phyloP scores from a whole-genome alignment of 2,888 invertebrate genomes.

The Laspeyria flexula region DNA sequence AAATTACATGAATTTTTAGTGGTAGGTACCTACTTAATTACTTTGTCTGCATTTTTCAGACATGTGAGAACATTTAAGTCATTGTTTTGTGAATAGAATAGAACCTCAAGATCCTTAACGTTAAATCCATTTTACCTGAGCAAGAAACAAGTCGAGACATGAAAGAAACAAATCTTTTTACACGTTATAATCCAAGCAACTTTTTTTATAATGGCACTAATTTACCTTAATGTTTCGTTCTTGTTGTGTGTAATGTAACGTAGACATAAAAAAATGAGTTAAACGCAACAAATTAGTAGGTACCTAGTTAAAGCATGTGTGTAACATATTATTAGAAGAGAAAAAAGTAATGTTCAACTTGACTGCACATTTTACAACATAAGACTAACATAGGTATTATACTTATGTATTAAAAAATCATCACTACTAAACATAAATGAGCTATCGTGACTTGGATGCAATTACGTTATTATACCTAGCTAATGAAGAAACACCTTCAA shows the following conservation, averaged over 20 bases:
- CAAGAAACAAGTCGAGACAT: slow-evolving; percentile 54
- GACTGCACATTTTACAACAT: slow-evolving; percentile 14
- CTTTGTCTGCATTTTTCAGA: not conserved
- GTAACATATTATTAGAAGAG: not conserved
- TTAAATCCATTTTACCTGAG: slow-evolving; percentile 56
- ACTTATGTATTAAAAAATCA: too few relatives aligned
- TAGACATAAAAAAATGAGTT: not conserved
- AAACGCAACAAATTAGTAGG: too few relatives aligned
- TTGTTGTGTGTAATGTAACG: slow-evolving; percentile 11
- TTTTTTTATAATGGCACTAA: slow-evolving; percentile 5
- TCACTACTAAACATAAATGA: too few relatives aligned
- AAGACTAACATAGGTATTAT: too few relatives aligned
- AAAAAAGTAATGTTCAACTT: not conserved
- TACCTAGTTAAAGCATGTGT: too few relatives aligned
- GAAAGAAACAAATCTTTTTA: slow-evolving; percentile 18
- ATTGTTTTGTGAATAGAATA: slow-evolving; percentile 35
- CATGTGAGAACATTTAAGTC: slow-evolving; percentile 7
- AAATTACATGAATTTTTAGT: not conserved
- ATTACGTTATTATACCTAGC: too few relatives aligned
- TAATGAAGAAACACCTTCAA: too few relatives aligned
- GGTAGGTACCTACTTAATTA: not conserved
- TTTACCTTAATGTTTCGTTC: slow-evolving; percentile 18
- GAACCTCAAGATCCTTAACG: slow-evolving; percentile 35
- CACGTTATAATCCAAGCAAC: slow-evolving; percentile 11
- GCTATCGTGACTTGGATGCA: too few relatives aligned